Base-by-base conservation (phyloP, 2,797 vertebrate species). In the Lates japonicus region DNA sequence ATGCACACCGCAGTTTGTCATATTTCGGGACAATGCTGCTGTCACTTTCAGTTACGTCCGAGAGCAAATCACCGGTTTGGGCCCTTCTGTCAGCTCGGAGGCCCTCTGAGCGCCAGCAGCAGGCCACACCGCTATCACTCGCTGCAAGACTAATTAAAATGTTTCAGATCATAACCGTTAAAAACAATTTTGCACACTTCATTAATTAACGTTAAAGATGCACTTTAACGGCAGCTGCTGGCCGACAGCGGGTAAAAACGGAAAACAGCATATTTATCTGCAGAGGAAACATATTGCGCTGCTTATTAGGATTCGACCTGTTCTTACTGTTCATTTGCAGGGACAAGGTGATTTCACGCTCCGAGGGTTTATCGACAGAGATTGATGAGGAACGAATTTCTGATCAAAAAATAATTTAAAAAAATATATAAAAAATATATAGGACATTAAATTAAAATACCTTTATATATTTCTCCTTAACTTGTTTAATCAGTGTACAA, bases 181-280 rank as follows among this genome's bases (percentile, higher is more conserved):
- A 94, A 93, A 88, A 90, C 92, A 89, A 93, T 94, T 94, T 95
- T 94, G 91, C 95, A 96, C 95, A 96, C 96, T 96, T 97, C 95
- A 93, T 93, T 96, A 96, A 96, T 95, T 96, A 94, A 87, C 90
- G 95, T 94, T 95, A 95, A 95, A 95, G 95, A 94, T 87, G 94
- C 95, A 92, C 94, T 94, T 95, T 94, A 95, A 96, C 95, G 91
- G 95, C 92, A 97, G 95, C 96, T 97, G 97, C 94, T 90, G 94
- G 87, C 85, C 90, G 91, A 90, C 87, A 73, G 85, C 84, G 88
- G 90, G 90, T 74, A 90, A 76, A 88, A 91, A 88, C 84, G 85
- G 85, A 90, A 85, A 88, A 83, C 72, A 65, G 16, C 58, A 14
- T 2, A 79, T 88, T 64, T 70, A 52, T 48, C 78, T 17, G 80